Percentiles rank a stretch among this genome's conserved stretches.
These are phyloP conservation scores for Lagocephalus sceleratus DNA, from an alignment of 2,797 vertebrate species.

Conservation along the genomic window DNA sequence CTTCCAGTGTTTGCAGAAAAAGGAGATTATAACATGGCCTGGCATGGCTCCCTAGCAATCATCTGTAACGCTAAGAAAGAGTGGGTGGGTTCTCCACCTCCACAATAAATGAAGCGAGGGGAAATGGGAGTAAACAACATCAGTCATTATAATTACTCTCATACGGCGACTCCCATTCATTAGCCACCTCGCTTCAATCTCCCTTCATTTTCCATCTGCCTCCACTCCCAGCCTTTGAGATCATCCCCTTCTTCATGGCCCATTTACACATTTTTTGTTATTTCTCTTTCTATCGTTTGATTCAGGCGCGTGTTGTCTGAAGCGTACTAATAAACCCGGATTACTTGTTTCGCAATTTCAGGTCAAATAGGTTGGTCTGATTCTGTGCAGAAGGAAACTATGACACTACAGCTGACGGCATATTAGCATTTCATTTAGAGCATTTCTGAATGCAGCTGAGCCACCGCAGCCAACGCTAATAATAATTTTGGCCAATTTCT, in stretches of 20 bases:
- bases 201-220: constrained; percentile 29
- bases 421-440: constrained; percentile 25
- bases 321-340: neutral
- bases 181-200: constrained; percentile 26
- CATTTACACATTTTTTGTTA: constrained; percentile 32
- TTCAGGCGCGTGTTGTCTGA: constrained; percentile 4
- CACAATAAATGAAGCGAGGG: constrained; percentile 75
- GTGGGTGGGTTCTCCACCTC: constrained; percentile 69
- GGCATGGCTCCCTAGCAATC: constrained; percentile 39
- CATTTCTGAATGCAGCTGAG: constrained; percentile 25
- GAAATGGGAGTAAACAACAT: constrained; percentile 80
- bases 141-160: constrained; percentile 76
- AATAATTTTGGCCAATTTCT: constrained; percentile 34
- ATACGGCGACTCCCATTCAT: constrained; percentile 65
- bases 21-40: constrained; percentile 16
- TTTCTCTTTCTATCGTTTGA: constrained; percentile 12
- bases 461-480: constrained; percentile 37
- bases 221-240: neutral
- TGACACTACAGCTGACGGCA: constrained; percentile 22
- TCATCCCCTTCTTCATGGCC: neutral
- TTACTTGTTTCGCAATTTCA: constrained; percentile 9
- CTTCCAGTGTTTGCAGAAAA: constrained; percentile 38
- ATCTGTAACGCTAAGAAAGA: constrained; percentile 46
- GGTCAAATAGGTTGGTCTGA: constrained; percentile 28
- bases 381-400: constrained; percentile 13